Evolutionary conservation across 2,888 invertebrate species (phyloP), one percentile per base, ranked within the genome.

Genomic region (Ischnura elegans): DNA sequence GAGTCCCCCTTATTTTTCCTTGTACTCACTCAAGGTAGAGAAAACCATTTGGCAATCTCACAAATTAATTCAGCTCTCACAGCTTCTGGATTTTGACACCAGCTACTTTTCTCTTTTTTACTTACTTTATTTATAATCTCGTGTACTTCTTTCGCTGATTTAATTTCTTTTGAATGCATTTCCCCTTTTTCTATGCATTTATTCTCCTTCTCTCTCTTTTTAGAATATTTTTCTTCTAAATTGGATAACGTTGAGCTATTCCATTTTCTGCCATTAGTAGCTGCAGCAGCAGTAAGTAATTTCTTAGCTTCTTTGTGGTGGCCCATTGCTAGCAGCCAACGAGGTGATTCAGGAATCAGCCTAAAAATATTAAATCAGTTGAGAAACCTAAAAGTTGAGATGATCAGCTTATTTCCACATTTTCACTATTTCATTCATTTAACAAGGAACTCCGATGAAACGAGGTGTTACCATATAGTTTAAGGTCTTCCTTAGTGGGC

Each of bases 271-370:
- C 94, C 94, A 93, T 96, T 96, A 93, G 95, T 95, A 93, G 95
- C 95, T 0, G 95, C 95, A 45, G 96, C 95, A 94, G 95, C 95
- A 93, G 95, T 95, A 43, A 96, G 93, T 10, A 95, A 95, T 93
- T 95, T 95, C n/a, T 96, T 95, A 25, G 96, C 96, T 94, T 96
- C 95, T 21, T 95, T 95, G 76, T 94, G 95, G 94, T 95, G 95
- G 3, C 95, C 95, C 87, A 95, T 95, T 0, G 96, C 95, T 36
- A 95, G 90, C 3, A 96, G 94, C 96, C 96, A 96, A 87, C 95
- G 95, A 25, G 96, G 95, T 0, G 96, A 96, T 94, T 96, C 96
- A 5, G 96, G 96, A 93, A 96, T 95, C 5, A 96, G 95, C 96
- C 96, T 96, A 43, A 25, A 84, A 87, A 25, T 55, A 13, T n/a